Base-by-base conservation (phyloP, 2,888 invertebrate genomes). In the Netelia melanura region DNA sequence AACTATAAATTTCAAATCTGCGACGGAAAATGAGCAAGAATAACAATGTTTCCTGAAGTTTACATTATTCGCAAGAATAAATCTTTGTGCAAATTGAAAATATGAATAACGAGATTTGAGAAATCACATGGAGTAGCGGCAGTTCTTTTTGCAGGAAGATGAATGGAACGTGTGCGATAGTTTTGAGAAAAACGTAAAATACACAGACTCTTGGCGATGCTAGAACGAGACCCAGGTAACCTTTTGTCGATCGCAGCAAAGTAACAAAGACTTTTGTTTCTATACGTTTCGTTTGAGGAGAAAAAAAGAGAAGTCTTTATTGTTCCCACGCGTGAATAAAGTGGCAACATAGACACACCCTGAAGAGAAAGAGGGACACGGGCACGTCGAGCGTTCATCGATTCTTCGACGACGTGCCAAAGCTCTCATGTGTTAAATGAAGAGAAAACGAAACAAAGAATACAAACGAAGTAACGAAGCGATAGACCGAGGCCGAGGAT, bases 101-200 rank as follows among this genome's bases (percentile, higher is more conserved):
- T 38, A 38, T 38, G 38, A 38, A 38, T 38, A 38, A 38, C 38
- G 38, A 38, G 38, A 38, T 38, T 38, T 38, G 38, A 38, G 38
- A 38, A 38, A 38, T 0, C 6, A 6, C 38, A 5, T 6, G 5
- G 6, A 38, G 38, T 38, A 38, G 38, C 38, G 38, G 38, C 0
- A 38, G 38, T 38, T 38, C 5, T 38, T 38, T 38, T 38, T 38
- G 6, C 38, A 54, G 86, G 85, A 84, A 84, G 84, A 78, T 84
- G 84, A 85, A 87, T 85, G 85, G 88, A 86, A 86, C 84, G 80
- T 88, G 85, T 86, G 87, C 85, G 87, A 88, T 89, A 86, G 83
- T 88, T 89, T 88, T 83, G 81, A 70, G 87, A 86, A 89, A 86
- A 6, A 54, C 54, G 17, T 17, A 54, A 14, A 38, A 38, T 21